These are phyloP conservation scores for Drosophila vallismaia DNA, from an alignment of 2,888 invertebrate species.

Conservation along the genomic window DNA sequence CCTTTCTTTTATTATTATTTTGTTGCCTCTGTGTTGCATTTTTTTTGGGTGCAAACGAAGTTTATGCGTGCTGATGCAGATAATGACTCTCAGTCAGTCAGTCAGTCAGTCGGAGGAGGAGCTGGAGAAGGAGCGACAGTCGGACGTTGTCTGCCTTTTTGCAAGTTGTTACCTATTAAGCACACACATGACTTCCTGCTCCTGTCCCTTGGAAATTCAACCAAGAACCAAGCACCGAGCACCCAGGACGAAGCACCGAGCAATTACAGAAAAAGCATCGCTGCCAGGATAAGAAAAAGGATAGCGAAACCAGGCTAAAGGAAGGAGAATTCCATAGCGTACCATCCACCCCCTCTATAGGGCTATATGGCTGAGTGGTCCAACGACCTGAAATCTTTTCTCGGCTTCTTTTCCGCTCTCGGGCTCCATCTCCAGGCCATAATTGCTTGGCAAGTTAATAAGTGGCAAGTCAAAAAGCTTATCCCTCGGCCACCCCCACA, in stretches of 20 bases:
- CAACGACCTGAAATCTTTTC: conserved; percentile 63
- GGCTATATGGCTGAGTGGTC: conserved; percentile 42
- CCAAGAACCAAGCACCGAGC: conserved; percentile 8
- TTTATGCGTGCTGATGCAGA: conserved; percentile 73
- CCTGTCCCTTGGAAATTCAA: conserved; percentile 43
- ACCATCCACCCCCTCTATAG: neutral
- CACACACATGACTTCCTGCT: conserved; percentile 48
- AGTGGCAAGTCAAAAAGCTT: conserved; percentile 52
- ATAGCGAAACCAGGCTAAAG: conserved; percentile 60
- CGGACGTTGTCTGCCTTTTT: conserved; percentile 43
- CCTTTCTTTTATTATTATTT: conserved; percentile 17
- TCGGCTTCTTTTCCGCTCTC: conserved; percentile 35
- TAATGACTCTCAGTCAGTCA: conserved; percentile 63
- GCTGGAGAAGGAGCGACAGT: conserved; percentile 5
- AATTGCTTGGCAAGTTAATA: conserved; percentile 51
- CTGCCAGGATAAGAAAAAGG: conserved; percentile 34
- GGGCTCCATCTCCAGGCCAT: conserved; percentile 45
- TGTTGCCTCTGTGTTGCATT: conserved; percentile 19
- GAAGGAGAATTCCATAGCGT: conserved; percentile 35
- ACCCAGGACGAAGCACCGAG: conserved; percentile 54
- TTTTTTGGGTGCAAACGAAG: conserved; percentile 62
- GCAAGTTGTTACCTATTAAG: conserved; percentile 51
- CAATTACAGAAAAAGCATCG: conserved; percentile 69
- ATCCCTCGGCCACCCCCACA: conserved; percentile 25
- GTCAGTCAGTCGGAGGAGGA: conserved; percentile 5